These are phyloP conservation scores for Drosophila lini DNA, from an alignment of 1,140 invertebrate genomes.

Conservation along the genomic window DNA sequence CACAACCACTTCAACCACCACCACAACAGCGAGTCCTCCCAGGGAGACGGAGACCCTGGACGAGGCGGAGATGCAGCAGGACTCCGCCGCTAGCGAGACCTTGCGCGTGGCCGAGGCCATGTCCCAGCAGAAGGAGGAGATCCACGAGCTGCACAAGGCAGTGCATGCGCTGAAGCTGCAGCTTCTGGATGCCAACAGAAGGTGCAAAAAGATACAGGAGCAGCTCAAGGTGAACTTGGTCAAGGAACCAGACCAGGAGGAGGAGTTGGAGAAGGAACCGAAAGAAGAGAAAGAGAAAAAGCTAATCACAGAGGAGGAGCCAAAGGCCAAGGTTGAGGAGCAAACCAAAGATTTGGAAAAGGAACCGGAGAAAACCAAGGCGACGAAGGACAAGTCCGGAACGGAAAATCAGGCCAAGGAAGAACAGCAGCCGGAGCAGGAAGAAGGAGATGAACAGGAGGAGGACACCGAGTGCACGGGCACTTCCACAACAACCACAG, in stretches of 20 bases:
- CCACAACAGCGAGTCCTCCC: neutral
- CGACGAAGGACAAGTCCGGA: neutral
- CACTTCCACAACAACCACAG: constrained; percentile 8
- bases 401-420: neutral
- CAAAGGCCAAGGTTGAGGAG: neutral
- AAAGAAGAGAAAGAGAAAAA: neutral
- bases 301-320: neutral
- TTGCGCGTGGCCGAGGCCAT: constrained; percentile 1
- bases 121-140: constrained; percentile 20
- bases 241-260: neutral
- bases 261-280: no score
- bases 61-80: constrained; percentile 24
- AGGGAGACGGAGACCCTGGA: neutral
- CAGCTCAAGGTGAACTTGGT: constrained; percentile 9
- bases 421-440: constrained; percentile 17
- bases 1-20: no score
- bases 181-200: constrained; percentile 6
- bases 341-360: neutral
- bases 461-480: neutral
- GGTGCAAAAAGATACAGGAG: constrained; percentile 4
- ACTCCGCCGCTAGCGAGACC: constrained; percentile 7
- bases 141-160: constrained; percentile 9
- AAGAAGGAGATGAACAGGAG: neutral
- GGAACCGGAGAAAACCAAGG: constrained; percentile 8
- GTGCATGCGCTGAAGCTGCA: constrained; percentile 18